Percentiles rank a stretch among this genome's conserved stretches.
Evolutionary conservation across 2,888 invertebrate genomes (phyloP).

Genomic region (Orchestes rusci): DNA sequence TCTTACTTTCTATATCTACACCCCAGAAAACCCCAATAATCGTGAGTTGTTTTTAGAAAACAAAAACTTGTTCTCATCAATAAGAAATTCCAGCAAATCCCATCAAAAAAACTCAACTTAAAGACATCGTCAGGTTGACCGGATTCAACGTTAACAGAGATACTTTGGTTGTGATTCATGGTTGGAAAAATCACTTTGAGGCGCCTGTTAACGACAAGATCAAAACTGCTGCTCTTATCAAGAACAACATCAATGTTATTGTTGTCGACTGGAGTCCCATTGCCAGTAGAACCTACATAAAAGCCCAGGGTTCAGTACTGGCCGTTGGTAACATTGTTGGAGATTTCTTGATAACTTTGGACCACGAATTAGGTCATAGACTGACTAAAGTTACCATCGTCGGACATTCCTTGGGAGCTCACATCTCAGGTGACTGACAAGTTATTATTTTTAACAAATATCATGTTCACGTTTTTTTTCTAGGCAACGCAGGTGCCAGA

Average conservation of each 20-base stretch:
- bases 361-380: slow-evolving; percentile 9
- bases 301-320: slow-evolving; percentile 28
- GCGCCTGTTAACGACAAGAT: slow-evolving; percentile 31
- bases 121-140: slow-evolving; percentile 16
- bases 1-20: slow-evolving; percentile 31
- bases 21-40: slow-evolving; percentile 23
- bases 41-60: background rate
- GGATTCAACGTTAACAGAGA: slow-evolving; percentile 27
- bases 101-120: no score
- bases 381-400: slow-evolving; percentile 18
- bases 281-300: slow-evolving; percentile 23
- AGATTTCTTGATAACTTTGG: slow-evolving; percentile 25
- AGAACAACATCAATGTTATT: slow-evolving; percentile 36
- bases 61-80: background rate
- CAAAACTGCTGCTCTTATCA: slow-evolving; percentile 27
- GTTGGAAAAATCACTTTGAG: slow-evolving; percentile 33
- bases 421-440: slow-evolving; percentile 31
- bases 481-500: slow-evolving; percentile 27
- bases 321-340: slow-evolving; percentile 32
- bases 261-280: slow-evolving; percentile 37
- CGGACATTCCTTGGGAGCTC: slow-evolving; percentile 36
- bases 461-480: background rate
- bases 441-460: background rate
- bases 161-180: slow-evolving; percentile 36
- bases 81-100: slow-evolving; percentile 11